These are phyloP conservation scores for Colius striatus DNA, from an alignment of 2,113 vertebrate species.

Conservation along the genomic window DNA sequence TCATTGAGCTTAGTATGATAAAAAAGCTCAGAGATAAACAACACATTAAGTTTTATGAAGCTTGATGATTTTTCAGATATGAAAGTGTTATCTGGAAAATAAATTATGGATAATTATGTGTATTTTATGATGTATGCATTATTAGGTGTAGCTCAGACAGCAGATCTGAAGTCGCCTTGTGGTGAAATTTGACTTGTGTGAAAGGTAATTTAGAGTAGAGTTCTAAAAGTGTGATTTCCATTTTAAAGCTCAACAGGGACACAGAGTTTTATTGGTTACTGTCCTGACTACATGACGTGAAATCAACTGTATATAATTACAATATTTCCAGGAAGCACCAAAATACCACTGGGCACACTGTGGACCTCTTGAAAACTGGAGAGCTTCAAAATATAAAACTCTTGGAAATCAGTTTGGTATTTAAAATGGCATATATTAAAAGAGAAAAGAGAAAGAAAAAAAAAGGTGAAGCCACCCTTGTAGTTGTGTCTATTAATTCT, in stretches of 20 bases:
- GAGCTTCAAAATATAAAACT: not conserved
- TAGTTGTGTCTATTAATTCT: not conserved
- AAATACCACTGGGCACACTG: not conserved
- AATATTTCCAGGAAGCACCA: conserved; percentile 1
- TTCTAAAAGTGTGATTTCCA: not conserved
- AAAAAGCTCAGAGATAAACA: not conserved
- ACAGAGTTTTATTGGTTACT: not conserved
- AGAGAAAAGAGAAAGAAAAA: not conserved
- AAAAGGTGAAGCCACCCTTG: not conserved
- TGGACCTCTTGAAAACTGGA: not conserved
- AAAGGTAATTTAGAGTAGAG: conserved; percentile 3
- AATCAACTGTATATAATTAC: conserved; percentile 13
- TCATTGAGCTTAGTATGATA: not conserved
- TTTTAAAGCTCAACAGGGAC: conserved; percentile 24
- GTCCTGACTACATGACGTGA: not conserved
- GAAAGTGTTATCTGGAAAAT: not conserved
- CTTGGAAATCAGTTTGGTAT: not conserved
- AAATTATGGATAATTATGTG: not conserved
- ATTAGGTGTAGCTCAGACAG: not conserved
- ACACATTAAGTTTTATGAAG: not conserved
- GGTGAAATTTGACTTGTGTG: not conserved
- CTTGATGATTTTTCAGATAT: not conserved
- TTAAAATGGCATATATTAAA: not conserved
- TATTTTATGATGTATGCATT: not conserved
- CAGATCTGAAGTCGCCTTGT: not conserved